Base-by-base conservation (phyloP, 2,888 invertebrate genomes). In the Monopis laevigella region DNA sequence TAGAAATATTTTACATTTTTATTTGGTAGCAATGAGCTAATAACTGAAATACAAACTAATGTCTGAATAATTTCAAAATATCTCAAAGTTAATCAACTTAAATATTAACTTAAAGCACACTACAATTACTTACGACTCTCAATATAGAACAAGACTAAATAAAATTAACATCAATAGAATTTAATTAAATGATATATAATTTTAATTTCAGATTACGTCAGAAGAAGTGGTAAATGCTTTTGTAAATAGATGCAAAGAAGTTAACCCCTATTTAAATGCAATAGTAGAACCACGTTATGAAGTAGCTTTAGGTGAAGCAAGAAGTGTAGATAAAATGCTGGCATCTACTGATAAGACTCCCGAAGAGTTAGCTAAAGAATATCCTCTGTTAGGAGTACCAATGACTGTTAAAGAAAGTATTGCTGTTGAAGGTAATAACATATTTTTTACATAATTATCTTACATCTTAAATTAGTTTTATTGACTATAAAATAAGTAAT, bases 391-490 rank as follows among this genome's bases (percentile, higher is more conserved):
- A 7, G 95, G 96, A 3, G 84, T 96, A 3, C 96, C 96, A 0
- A 82, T 95, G 46, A 92, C 93, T 4, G 87, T 92, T 0, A 96
- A 94, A 65, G 93, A 93, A 64, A 88, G 88, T 51, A 88, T 92
- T 52, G 85, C 86, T 36, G 86, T 92, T 2, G 85, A 89, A 83
- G 93, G 90, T 85, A 62, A 30, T 42, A n/a, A n/a, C n/a, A n/a
- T n/a, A n/a, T n/a, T n/a, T n/a, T n/a, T n/a, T n/a, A n/a, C n/a
- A n/a, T n/a, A n/a, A n/a, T n/a, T n/a, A n/a, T n/a, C n/a, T n/a
- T n/a, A n/a, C n/a, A n/a, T n/a, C n/a, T n/a, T n/a, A n/a, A n/a
- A n/a, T n/a, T n/a, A n/a, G n/a, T n/a, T n/a, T n/a, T n/a, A n/a
- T n/a, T n/a, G n/a, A n/a, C n/a, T n/a, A n/a, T n/a, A n/a, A n/a